Percentiles rank a stretch among this genome's conserved stretches.
These are phyloP conservation scores for Alviniconcha marisindica DNA, from an alignment of 1,140 invertebrate genomes.

Conservation along the genomic window DNA sequence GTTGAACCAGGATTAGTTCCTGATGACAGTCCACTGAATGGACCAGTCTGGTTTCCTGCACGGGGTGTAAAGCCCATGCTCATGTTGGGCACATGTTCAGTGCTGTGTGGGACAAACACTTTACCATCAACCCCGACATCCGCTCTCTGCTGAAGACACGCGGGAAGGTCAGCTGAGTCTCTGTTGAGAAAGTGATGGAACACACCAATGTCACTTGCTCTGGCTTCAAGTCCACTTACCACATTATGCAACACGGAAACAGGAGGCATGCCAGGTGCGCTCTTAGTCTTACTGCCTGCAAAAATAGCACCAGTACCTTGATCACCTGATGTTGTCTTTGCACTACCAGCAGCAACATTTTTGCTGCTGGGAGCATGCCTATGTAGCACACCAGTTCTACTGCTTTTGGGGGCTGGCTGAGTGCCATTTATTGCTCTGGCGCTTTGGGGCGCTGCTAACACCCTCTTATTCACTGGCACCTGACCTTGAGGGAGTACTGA, in stretches of 20 bases:
- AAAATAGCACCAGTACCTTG: too few species aligned
- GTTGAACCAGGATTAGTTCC: neutral
- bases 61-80: conserved; percentile 29
- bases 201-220: conserved; percentile 38
- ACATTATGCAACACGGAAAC: neutral
- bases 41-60: neutral
- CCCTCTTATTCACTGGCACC: neutral
- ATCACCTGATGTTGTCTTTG: too few species aligned
- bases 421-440: neutral
- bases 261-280: too few species aligned
- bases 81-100: neutral
- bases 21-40: neutral
- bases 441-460: neutral
- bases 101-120: conserved; percentile 6
- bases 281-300: too few species aligned
- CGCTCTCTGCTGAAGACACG: neutral
- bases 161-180: conserved; percentile 30
- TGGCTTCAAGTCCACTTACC: neutral
- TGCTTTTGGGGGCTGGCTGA: neutral
- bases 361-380: too few species aligned
- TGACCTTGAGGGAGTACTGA: neutral
- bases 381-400: neutral
- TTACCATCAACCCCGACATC: neutral
- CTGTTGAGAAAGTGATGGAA: conserved; percentile 39
- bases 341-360: too few species aligned